Evolutionary conservation across 64 coral and sea anemone species (phyloP).

Genomic region (Stichodactyla mertensii): DNA sequence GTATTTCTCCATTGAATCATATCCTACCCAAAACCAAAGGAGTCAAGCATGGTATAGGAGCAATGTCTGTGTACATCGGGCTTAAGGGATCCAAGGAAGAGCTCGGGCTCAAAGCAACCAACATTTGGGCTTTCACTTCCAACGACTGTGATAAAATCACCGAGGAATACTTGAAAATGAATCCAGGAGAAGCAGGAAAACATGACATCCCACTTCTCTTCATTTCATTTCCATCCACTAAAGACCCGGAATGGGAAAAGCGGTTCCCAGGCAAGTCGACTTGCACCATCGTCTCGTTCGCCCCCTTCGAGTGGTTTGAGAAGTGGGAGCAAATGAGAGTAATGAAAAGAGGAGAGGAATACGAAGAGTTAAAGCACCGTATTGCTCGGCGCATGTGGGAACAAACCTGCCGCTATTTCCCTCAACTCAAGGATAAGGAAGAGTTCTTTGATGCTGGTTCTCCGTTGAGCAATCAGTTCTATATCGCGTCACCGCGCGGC

Average conservation of each 20-base stretch:
- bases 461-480: conserved; percentile 80
- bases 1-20: conserved; percentile 7
- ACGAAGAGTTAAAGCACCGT: conserved; percentile 79
- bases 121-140: conserved; percentile 75
- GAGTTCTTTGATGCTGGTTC: conserved; percentile 90
- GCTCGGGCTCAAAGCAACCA: conserved; percentile 61
- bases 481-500: conserved; percentile 70
- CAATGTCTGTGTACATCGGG: conserved; percentile 72
- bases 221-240: conserved; percentile 92
- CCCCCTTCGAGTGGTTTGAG: conserved; percentile 83
- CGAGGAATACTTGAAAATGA: conserved; percentile 38
- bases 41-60: conserved; percentile 68
- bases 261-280: conserved; percentile 74
- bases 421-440: conserved; percentile 62
- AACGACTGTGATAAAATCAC: conserved; percentile 65
- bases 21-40: conserved; percentile 27
- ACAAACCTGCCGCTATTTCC: conserved; percentile 65
- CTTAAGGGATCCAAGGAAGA: conserved; percentile 79
- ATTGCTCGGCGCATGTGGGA: conserved; percentile 85
- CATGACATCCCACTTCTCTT: conserved; percentile 80
- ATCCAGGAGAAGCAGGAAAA: conserved; percentile 43
- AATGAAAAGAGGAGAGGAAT: conserved; percentile 88
- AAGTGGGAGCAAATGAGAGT: conserved; percentile 76
- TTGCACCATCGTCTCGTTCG: conserved; percentile 60
- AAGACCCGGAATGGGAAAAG: conserved; percentile 86